Evolutionary conservation across 1,140 invertebrate genomes (phyloP).

Genomic region (Papilio glaucus): DNA sequence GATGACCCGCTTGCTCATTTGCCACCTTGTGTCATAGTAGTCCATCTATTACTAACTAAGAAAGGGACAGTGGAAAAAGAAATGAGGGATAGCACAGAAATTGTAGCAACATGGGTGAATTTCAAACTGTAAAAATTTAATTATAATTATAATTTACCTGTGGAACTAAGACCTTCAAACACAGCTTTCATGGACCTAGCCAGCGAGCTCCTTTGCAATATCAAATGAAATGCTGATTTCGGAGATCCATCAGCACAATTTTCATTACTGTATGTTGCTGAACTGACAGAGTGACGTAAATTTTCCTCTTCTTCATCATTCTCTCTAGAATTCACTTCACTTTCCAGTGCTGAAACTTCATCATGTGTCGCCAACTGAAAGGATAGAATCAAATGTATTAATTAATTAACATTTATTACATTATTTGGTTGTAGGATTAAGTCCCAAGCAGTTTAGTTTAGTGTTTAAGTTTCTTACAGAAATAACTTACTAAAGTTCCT

Average conservation of each 20-base stretch:
- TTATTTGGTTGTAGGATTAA: no score
- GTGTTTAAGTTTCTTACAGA: no score
- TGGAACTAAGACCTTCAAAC: constrained; percentile 92
- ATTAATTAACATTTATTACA: no score
- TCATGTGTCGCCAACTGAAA: no score
- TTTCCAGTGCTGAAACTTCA: constrained; percentile 31
- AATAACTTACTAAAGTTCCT: no score
- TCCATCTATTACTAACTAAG: no score
- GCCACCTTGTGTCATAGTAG: no score
- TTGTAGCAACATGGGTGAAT: background rate
- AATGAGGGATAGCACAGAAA: background rate
- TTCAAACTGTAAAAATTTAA: background rate
- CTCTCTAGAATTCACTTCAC: constrained; percentile 83
- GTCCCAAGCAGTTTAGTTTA: no score
- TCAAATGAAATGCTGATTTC: constrained; percentile 85
- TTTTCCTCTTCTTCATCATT: constrained; percentile 75
- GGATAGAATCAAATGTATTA: no score
- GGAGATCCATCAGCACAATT: constrained; percentile 58
- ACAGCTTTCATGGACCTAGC: constrained; percentile 93
- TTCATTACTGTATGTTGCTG: constrained; percentile 61
- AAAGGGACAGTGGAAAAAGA: background rate
- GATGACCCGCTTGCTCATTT: no score
- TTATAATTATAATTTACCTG: constrained; percentile 78
- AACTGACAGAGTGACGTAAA: constrained; percentile 64
- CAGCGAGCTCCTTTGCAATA: constrained; percentile 91